These are phyloP conservation scores for Tylochromis polylepis DNA, from an alignment of 2,113 vertebrate genomes.

Conservation along the genomic window DNA sequence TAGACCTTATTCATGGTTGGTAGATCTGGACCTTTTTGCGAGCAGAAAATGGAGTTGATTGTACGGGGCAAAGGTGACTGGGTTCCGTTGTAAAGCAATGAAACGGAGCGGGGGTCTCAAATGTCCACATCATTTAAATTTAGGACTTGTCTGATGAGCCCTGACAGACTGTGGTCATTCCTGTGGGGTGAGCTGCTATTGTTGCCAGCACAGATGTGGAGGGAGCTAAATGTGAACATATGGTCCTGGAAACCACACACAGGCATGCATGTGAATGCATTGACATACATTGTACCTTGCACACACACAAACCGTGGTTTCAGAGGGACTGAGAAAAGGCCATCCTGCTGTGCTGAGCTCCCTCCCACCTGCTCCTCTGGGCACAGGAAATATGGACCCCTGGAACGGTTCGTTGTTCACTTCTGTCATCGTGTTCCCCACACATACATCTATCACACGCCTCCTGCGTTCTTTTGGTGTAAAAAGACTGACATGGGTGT, in stretches of 20 bases:
- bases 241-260: constrained; percentile 34
- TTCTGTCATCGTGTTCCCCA: constrained; percentile 40
- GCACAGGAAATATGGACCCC: constrained; percentile 48
- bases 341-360: constrained; percentile 27
- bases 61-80: constrained; percentile 29
- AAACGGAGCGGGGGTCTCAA: constrained; percentile 24
- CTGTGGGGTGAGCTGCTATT: constrained; percentile 33
- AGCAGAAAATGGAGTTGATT: constrained; percentile 30
- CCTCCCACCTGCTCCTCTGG: constrained; percentile 47
- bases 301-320: constrained; percentile 4
- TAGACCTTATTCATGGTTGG: not conserved
- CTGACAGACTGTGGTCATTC: constrained; percentile 61
- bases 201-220: constrained; percentile 64
- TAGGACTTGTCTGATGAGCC: constrained; percentile 46
- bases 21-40: not conserved
- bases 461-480: constrained; percentile 35
- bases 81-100: constrained; percentile 15
- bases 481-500: constrained; percentile 30
- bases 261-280: not conserved
- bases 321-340: constrained; percentile 49
- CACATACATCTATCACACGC: constrained; percentile 51
- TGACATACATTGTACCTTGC: not conserved
- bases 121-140: constrained; percentile 59
- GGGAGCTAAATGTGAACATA: constrained; percentile 57
- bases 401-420: constrained; percentile 37